Conservation (phyloP, 2,113 vertebrate genomes). For the Festucalex cinctus region DNA sequence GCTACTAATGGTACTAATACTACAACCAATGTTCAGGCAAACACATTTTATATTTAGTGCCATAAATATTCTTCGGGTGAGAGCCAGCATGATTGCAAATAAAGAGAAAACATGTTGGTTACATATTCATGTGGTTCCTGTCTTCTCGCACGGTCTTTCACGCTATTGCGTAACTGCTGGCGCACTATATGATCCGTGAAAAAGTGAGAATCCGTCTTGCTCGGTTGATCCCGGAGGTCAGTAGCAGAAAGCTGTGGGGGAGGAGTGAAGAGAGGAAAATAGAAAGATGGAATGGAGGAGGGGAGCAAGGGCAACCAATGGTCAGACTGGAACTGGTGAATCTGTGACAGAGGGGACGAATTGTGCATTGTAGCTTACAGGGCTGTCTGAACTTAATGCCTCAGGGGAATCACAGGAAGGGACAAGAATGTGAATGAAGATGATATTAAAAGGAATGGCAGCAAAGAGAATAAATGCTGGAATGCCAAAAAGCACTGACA, state of each 20-base stretch:
- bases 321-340: constrained; percentile 18
- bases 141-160: constrained; percentile 4
- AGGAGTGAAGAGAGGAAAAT: constrained; percentile 21
- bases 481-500: neutral
- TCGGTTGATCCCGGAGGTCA: constrained; percentile 71
- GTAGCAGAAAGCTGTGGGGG: constrained; percentile 30
- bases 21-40: neutral
- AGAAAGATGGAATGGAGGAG: constrained; percentile 12
- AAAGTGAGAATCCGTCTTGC: constrained; percentile 71
- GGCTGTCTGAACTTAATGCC: constrained; percentile 19
- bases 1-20: neutral
- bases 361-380: constrained; percentile 17
- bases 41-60: neutral
- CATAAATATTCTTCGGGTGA: constrained; percentile 7
- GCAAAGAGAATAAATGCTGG: constrained; percentile 2
- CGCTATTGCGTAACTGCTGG: constrained; percentile 62
- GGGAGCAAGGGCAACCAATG: constrained; percentile 1
- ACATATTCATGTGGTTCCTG: constrained; percentile 32
- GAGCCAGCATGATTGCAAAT: constrained; percentile 23
- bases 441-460: constrained; percentile 18
- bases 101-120: constrained; percentile 51
- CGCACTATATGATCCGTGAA: constrained; percentile 68
- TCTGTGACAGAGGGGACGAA: constrained; percentile 15
- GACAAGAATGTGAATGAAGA: constrained; percentile 3
- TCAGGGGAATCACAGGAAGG: constrained; percentile 11